Evolutionary conservation across 1,140 invertebrate genomes (phyloP), one percentile per base, ranked within the genome.

Genomic region (Achroia grisella): DNA sequence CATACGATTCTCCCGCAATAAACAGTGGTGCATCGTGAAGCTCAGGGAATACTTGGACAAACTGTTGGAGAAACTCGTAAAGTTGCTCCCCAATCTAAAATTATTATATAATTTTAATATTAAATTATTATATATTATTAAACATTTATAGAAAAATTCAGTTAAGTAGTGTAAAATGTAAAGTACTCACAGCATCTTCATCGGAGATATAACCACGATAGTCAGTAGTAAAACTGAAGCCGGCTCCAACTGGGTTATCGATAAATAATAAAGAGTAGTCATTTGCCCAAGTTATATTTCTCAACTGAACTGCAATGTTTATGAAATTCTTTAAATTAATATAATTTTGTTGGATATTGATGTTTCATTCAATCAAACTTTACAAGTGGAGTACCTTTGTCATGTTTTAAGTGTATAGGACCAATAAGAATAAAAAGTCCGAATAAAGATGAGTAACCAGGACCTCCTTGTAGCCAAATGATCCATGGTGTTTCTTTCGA

Each of bases 1-100:
- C 93, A 70, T 95, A 95, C 1, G 93, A 94, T 80, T 95, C 93
- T 4, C 94, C 94, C 17, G 90, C 89, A 0, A 95, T 84, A 69
- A 88, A 93, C 44, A 94, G 91, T 13, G 89, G 87, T 59, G 90
- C 91, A 0, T 55, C 47, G 51, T 85, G 84, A 4, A 90, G 63
- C 30, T 91, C 86, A 0, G 90, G 89, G 52, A 93, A 93, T 10
- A 93, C 51, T 32, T 85, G 57, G 56, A 92, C 90, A 58, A 93
- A 93, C 56, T 93, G 91, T 0, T 79, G 41, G 3, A 93, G 48
- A 4, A 89, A 89, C 15, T 59, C 68, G 41, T 91, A 87, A 10
- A 92, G 49, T 56, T 91, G 87, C 8, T 72, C 54, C 0, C 89
- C 90, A 2, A 92, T 81, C 65, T 88, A 52, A 12, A 81, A 53